Base-by-base conservation (phyloP, 2,797 vertebrate species). In the Hybognathus amarus region DNA sequence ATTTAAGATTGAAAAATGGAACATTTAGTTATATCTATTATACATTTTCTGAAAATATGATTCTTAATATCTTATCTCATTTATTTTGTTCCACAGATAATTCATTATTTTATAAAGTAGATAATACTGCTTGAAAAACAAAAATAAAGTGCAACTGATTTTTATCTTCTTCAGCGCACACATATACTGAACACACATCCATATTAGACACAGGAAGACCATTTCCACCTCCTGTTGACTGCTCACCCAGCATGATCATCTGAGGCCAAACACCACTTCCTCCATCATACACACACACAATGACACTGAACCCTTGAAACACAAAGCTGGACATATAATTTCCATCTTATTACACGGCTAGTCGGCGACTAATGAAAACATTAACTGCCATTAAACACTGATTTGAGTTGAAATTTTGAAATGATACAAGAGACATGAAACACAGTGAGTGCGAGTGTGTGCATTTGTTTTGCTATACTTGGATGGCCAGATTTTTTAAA, bases 231-330 rank as follows among this genome's bases (percentile, higher is more conserved):
- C 91, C 93, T 91, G 90, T 83, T 92, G 83, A 90, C 91, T 86
- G 87, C 86, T 86, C 30, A 89, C 92, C 90, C 91, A 89, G 91
- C 90, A 88, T 90, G 91, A 93, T 92, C 93, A 93, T 94, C 93
- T 92, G 82, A 90, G 90, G 90, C 91, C 90, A 93, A 94, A 93
- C 92, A 92, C 90, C 89, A 88, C 90, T 94, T 95, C 93, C 93
- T 94, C 83, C 77, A 64, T 52, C 77, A 89, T 89, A 89, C 81
- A 54, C 54, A 36, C 64, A 66, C 61, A 79, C 38, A 54, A 8
- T 33, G 27, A 33, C 86, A 18, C 24, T 47, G 17, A 79, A 45
- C 45, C 17, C 45, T 50, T 47, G 30, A 71, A 30, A 10, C 45
- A 11, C 69, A 50, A 45, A 24, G 40, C 40, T 24, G 40, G 24